These are phyloP conservation scores for Chrysogorgia sp. DNA, from an alignment of 92 coral and sea anemone genomes.

Conservation along the genomic window DNA sequence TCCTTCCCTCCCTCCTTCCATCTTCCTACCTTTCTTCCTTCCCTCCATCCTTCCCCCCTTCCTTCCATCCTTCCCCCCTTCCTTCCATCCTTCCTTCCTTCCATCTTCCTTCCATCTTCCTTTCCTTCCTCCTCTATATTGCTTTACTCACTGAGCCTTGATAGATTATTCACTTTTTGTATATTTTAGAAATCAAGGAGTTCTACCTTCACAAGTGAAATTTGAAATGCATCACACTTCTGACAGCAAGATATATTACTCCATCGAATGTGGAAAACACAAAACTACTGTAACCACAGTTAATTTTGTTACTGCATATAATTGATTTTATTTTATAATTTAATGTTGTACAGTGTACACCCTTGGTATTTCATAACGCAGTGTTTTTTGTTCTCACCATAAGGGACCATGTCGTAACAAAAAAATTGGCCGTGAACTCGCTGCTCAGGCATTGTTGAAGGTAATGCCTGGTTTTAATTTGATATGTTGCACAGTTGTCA, in stretches of 20 bases:
- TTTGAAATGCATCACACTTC: conserved; percentile 71
- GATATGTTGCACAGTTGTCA: background rate
- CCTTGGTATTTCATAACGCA: too few species aligned
- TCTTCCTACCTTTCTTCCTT: background rate
- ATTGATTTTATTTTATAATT: background rate
- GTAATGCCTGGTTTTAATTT: conserved; percentile 37
- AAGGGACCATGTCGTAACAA: conserved; percentile 89
- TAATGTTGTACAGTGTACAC: background rate
- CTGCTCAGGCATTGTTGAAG: conserved; percentile 86
- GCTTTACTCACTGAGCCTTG: background rate
- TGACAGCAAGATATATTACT: conserved; percentile 64
- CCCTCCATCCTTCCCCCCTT: too few species aligned
- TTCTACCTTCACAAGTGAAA: conserved; percentile 65
- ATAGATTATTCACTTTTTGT: background rate
- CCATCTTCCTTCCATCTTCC: too few species aligned
- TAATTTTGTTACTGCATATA: background rate
- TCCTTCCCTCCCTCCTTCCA: background rate
- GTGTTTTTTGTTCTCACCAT: background rate
- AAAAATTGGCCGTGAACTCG: conserved; percentile 82
- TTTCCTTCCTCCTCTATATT: too few species aligned
- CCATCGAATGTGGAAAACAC: conserved; percentile 90
- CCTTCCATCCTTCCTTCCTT: too few species aligned
- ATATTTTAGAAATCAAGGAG: conserved; percentile 83
- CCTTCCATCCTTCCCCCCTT: too few species aligned
- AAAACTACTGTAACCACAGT: conserved; percentile 68